phyloP scores from a whole-genome alignment of 2,113 vertebrate species.

The Boleophthalmus pectinirostris region DNA sequence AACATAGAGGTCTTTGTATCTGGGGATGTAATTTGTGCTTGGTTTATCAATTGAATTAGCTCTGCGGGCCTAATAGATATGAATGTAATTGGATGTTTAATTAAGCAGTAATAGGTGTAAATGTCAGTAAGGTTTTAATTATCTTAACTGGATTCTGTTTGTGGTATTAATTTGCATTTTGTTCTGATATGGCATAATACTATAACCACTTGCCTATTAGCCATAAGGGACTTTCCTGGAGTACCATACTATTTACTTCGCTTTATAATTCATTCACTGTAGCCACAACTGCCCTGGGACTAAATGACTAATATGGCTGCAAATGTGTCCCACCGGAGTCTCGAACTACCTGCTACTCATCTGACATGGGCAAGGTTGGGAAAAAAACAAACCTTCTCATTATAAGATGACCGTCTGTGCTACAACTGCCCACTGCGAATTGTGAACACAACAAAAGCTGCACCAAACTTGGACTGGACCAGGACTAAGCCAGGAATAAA shows the following conservation, averaged over 20 bases:
- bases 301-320: not conserved
- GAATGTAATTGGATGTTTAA: constrained; percentile 18
- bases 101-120: constrained; percentile 25
- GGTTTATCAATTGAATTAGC: constrained; percentile 29
- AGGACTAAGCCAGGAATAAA: too few relatives aligned
- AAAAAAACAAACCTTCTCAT: too few relatives aligned
- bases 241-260: not conserved
- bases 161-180: not conserved
- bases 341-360: not conserved
- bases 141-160: constrained; percentile 9
- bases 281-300: not conserved
- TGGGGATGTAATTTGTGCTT: constrained; percentile 32
- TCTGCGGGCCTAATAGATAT: constrained; percentile 16
- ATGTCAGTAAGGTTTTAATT: constrained; percentile 14
- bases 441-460: not conserved
- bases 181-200: not conserved
- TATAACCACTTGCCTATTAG: too few relatives aligned
- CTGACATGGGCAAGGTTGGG: too few relatives aligned
- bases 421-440: not conserved
- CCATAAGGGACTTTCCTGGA: too few relatives aligned
- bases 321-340: not conserved
- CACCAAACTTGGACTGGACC: not conserved
- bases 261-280: too few relatives aligned
- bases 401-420: too few relatives aligned
- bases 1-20: constrained; percentile 20